Evolutionary conservation across 1,140 invertebrate species (phyloP).

Genomic region (Halyomorpha halys): DNA sequence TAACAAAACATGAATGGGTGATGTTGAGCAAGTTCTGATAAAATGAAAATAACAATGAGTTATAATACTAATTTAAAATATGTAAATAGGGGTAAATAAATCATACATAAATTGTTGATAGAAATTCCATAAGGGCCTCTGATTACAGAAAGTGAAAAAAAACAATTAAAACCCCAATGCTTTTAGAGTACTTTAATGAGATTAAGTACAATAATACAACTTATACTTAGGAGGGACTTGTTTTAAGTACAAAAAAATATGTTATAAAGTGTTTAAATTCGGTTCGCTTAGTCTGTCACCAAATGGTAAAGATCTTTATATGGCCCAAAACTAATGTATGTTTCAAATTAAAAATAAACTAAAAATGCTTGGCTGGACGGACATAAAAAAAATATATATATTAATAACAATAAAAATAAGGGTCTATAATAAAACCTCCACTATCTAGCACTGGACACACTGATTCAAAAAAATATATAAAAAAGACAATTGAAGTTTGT

Average conservation of each 20-base stretch:
- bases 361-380: not conserved
- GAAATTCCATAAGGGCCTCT: too few species aligned
- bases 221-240: not conserved
- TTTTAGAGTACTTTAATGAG: constrained; percentile 1
- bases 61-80: too few species aligned
- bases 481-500: too few species aligned
- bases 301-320: not conserved
- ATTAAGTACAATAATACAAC: too few species aligned
- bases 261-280: constrained; percentile 1
- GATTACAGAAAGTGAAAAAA: not conserved
- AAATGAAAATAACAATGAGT: constrained; percentile 1
- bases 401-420: too few species aligned
- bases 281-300: not conserved
- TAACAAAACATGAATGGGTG: constrained; percentile 5
- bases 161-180: constrained; percentile 1
- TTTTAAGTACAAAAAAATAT: constrained; percentile 12
- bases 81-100: too few species aligned
- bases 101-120: too few species aligned
- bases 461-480: too few species aligned
- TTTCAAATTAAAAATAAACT: not conserved
- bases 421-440: too few species aligned
- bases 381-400: not conserved
- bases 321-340: not conserved
- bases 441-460: too few species aligned
- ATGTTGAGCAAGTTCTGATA: constrained; percentile 11